Evolutionary conservation across 2,113 vertebrate genomes (phyloP).

Genomic region (Petaurus breviceps): DNA sequence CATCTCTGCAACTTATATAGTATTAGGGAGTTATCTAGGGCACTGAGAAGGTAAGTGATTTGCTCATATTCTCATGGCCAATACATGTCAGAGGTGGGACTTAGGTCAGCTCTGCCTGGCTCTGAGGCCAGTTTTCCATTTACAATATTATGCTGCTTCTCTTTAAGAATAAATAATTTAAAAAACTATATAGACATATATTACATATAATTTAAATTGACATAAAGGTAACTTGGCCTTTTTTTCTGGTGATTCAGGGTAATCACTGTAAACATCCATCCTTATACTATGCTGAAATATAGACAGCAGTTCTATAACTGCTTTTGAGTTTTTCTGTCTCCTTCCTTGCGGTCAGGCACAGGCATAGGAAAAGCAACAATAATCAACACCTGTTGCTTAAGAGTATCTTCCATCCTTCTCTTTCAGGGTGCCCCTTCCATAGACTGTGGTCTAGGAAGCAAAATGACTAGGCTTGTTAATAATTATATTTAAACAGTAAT

Average conservation of each 20-base stretch:
- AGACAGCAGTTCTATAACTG: background rate
- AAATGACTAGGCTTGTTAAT: background rate
- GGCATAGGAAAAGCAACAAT: background rate
- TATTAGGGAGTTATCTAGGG: background rate
- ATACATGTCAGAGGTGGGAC: background rate
- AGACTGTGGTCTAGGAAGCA: background rate
- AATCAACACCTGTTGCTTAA: background rate
- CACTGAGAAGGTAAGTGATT: background rate
- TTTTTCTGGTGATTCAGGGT: background rate
- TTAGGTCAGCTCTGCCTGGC: background rate
- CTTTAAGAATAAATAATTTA: background rate
- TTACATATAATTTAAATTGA: background rate
- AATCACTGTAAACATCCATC: background rate
- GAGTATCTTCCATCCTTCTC: background rate
- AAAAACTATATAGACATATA: background rate
- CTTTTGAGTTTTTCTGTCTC: background rate
- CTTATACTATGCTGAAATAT: background rate
- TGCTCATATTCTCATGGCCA: background rate
- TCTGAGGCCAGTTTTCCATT: background rate
- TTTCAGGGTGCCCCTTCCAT: background rate
- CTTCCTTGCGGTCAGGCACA: background rate
- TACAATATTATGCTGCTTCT: background rate
- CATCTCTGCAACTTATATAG: background rate
- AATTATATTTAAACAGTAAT: background rate
- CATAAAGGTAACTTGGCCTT: background rate